Base-by-base conservation (phyloP, 2,888 invertebrate genomes). In the Drosophila gaucha region DNA sequence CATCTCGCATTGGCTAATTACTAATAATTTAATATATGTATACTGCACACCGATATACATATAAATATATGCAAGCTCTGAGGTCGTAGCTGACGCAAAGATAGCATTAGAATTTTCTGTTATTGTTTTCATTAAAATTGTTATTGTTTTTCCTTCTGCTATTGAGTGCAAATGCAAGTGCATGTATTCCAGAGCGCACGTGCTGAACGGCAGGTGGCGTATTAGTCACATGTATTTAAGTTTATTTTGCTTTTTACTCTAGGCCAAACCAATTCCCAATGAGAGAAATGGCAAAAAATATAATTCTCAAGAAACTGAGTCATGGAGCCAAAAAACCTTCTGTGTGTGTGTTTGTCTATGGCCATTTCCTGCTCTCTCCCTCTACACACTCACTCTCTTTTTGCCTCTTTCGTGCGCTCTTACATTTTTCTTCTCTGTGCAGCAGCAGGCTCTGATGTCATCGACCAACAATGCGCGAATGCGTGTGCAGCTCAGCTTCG, bases 391-490 rank as follows among this genome's bases (percentile, higher is more conserved):
- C 46, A 3, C 31, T 22, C 46, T 22, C 22, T 14, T 14, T 24
- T 16, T 4, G 9, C 6, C 26, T 44, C 6, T 43, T 14, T 9
- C 4, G 10, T 44, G 43, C 18, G 4, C 41, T 67, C 14, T 33
- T 36, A 0, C 6, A 9, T n/a, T 18, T 31, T 38, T 20, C 22
- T 6, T 51, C 51, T 56, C 54, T 71, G 64, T 75, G 84, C 83
- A 69, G 58, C 58, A 67, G 39, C 38, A 16, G n/a, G 30, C 41
- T 35, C 80, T 80, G 80, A 80, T 80, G 80, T 80, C 80, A 80
- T 86, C 84, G 78, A 58, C 78, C 38, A 80, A 51, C 51, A 76
- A 80, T 86, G 80, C 60, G 51, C 66, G 54, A 63, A 69, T 77
- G 86, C 74, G 75, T 70, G 56, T 75, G 70, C 65, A 65, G 59